Conservation (phyloP, 35 echinoderm and acorn worm genomes). For the Anneissia japonica region DNA sequence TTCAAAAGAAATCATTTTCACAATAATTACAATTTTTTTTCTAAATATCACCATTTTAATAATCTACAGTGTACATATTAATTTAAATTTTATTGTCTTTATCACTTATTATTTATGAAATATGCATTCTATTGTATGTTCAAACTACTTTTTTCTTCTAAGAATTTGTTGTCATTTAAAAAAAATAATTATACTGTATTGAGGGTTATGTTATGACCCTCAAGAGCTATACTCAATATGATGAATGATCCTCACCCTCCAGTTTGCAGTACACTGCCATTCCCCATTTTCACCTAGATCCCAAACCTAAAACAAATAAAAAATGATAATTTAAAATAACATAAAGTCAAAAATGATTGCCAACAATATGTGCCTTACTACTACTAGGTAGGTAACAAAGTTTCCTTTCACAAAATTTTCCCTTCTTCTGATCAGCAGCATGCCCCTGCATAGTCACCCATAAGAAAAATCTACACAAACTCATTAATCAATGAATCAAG, state of each 20-base stretch:
- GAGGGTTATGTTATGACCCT: too few species aligned
- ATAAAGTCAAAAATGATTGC: too few species aligned
- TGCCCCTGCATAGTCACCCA: too few species aligned
- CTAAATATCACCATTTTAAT: not conserved
- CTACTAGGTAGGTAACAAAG: too few species aligned
- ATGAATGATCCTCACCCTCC: conserved; percentile 95
- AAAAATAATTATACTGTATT: too few species aligned
- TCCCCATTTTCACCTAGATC: conserved; percentile 90
- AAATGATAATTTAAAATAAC: not conserved
- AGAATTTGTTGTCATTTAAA: not conserved
- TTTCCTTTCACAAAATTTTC: too few species aligned
- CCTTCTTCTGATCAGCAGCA: too few species aligned
- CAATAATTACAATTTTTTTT: not conserved
- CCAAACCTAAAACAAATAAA: conserved; percentile 75
- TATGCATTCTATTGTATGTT: not conserved
- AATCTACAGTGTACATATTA: not conserved
- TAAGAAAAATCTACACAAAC: too few species aligned
- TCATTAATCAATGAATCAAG: too few species aligned
- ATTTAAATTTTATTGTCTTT: not conserved
- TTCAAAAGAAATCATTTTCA: not conserved
- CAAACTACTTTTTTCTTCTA: not conserved
- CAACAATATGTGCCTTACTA: too few species aligned
- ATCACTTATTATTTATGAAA: not conserved
- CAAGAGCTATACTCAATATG: too few species aligned
- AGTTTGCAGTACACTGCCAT: conserved; percentile 90